Conservation (phyloP, 2,113 vertebrate species). For the Clarias magur region DNA sequence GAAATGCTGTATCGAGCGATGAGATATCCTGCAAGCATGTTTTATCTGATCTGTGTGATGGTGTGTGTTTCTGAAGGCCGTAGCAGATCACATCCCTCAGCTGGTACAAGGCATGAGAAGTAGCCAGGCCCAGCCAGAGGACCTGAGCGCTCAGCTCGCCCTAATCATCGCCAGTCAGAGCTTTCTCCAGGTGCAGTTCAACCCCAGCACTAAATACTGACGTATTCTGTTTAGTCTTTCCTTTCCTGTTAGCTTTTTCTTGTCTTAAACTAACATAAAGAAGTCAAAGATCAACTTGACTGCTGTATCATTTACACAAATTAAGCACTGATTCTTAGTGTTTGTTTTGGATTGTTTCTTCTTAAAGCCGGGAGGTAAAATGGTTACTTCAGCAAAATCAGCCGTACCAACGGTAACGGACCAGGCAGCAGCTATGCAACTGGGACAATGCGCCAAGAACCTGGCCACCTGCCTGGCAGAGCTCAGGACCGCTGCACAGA, state of each 20-base stretch:
- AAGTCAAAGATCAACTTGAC: background rate
- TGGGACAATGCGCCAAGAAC: conserved; percentile 96
- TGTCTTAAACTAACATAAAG: background rate
- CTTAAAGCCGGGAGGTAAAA: conserved; percentile 91
- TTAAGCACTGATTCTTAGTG: background rate
- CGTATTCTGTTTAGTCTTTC: background rate
- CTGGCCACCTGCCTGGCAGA: conserved; percentile 95
- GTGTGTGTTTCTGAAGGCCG: conserved; percentile 71
- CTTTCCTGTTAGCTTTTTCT: background rate
- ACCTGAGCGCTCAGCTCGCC: conserved; percentile 89
- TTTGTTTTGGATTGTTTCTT: conserved; percentile 35
- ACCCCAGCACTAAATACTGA: background rate
- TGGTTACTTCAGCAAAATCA: conserved; percentile 94
- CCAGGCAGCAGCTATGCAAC: conserved; percentile 96
- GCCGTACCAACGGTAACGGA: conserved; percentile 93
- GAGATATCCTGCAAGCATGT: background rate
- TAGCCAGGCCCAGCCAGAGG: conserved; percentile 92
- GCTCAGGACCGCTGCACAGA: conserved; percentile 90
- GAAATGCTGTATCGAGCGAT: background rate
- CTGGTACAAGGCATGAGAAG: conserved; percentile 94
- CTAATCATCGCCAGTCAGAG: conserved; percentile 96
- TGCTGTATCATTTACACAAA: background rate
- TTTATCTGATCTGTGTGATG: background rate
- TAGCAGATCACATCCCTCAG: conserved; percentile 95
- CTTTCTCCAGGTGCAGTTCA: conserved; percentile 86